Percentiles rank a stretch among this genome's conserved stretches.
phyloP scores from a whole-genome alignment of 2,797 vertebrate genomes.

The Scleropages formosus region DNA sequence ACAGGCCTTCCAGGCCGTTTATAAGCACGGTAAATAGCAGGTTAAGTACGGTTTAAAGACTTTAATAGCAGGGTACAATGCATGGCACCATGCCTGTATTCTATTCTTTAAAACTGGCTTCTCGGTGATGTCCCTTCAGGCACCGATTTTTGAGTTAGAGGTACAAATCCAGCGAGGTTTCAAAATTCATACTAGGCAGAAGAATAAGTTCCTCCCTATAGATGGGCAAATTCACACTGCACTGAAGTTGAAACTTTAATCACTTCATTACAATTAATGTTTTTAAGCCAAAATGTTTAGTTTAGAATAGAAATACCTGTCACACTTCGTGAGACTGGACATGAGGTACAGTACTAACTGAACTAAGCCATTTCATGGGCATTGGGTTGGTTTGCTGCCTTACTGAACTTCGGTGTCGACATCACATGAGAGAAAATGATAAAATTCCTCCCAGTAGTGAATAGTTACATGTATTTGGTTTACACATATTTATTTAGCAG shows the following conservation, averaged over 20 bases:
- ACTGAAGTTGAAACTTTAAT: not conserved
- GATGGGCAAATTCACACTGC: not conserved
- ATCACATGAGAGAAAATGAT: too few relatives aligned
- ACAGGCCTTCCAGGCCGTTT: slow-evolving; percentile 58
- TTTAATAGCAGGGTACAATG: slow-evolving; percentile 69
- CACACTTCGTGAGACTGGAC: too few relatives aligned
- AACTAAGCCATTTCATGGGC: too few relatives aligned
- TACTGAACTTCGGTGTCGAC: too few relatives aligned
- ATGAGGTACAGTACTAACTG: too few relatives aligned
- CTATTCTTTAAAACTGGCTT: slow-evolving; percentile 54
- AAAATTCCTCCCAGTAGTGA: too few relatives aligned
- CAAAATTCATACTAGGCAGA: not conserved
- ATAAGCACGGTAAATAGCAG: slow-evolving; percentile 59
- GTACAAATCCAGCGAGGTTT: not conserved
- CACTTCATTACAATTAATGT: too few relatives aligned
- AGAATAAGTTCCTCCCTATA: not conserved
- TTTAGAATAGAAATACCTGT: too few relatives aligned
- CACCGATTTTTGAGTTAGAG: not conserved
- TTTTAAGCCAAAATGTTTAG: too few relatives aligned
- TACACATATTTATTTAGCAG: too few relatives aligned
- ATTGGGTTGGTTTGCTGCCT: too few relatives aligned
- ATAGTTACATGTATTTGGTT: too few relatives aligned
- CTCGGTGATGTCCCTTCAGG: not conserved
- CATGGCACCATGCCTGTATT: slow-evolving; percentile 63
- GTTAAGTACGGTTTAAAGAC: slow-evolving; percentile 62